These are phyloP conservation scores for Rhingia campestris DNA, from an alignment of 2,888 invertebrate genomes.

Conservation along the genomic window DNA sequence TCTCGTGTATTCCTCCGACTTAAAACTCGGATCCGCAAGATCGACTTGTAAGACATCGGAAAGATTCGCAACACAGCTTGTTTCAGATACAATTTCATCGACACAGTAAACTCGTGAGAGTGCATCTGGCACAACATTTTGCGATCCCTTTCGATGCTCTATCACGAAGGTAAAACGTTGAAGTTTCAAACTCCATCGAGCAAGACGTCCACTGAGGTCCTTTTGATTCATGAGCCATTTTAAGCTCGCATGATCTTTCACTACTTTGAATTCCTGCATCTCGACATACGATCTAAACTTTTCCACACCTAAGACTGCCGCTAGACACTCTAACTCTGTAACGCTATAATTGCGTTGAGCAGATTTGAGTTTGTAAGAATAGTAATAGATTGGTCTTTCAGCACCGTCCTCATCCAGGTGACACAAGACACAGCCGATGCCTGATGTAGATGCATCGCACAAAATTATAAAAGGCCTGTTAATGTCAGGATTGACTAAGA, in stretches of 20 bases:
- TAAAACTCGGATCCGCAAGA: not conserved
- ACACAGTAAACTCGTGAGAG: not conserved
- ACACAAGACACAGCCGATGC: no score
- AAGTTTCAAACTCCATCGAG: slow-evolving; percentile 32
- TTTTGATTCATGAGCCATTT: slow-evolving; percentile 39
- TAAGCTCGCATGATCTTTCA: slow-evolving; percentile 7
- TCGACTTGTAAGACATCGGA: slow-evolving; percentile 8
- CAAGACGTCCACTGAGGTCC: slow-evolving; percentile 20
- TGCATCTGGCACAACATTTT: not conserved
- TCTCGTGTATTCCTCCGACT: not conserved
- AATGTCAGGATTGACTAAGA: not conserved
- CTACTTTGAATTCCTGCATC: slow-evolving; percentile 7
- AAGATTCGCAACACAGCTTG: not conserved
- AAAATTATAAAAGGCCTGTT: not conserved
- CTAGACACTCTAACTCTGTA: no score
- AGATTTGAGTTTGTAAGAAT: no score
- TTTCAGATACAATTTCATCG: not conserved
- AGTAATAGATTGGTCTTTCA: no score
- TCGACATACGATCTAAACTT: slow-evolving; percentile 34
- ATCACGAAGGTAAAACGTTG: slow-evolving; percentile 9
- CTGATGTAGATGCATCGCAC: not conserved
- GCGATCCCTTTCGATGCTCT: slow-evolving; percentile 24
- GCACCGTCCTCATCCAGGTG: no score
- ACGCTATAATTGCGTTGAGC: no score
- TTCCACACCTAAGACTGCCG: not conserved